These are phyloP conservation scores for Aphaenogaster rudis DNA, from an alignment of 1,140 invertebrate genomes.

Conservation along the genomic window DNA sequence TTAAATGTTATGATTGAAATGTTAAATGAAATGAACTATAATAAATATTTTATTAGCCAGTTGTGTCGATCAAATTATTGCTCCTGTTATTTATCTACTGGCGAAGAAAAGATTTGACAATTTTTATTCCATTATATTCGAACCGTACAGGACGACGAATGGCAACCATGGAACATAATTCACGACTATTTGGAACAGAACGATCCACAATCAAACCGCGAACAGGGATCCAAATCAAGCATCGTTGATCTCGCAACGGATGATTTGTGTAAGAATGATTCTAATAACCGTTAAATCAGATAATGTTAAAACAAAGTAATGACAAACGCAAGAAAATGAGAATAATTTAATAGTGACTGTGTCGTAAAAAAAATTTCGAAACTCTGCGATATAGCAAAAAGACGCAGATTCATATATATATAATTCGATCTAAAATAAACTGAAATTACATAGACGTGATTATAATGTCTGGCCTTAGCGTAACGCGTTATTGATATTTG, in stretches of 20 bases:
- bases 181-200: conserved; percentile 6
- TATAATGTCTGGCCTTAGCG: neutral
- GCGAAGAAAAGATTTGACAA: too few relatives aligned
- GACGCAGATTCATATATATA: neutral
- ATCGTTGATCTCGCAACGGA: neutral
- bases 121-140: neutral
- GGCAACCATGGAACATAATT: neutral
- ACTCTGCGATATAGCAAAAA: neutral
- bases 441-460: neutral
- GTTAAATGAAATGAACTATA: too few relatives aligned
- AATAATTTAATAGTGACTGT: neutral
- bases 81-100: too few relatives aligned
- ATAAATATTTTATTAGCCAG: too few relatives aligned
- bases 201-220: neutral
- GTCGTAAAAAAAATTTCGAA: neutral
- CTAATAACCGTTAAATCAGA: neutral
- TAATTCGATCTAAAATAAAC: neutral
- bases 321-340: neutral
- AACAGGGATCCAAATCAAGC: neutral
- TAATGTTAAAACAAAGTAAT: neutral
- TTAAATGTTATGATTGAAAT: too few relatives aligned
- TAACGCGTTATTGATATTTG: neutral
- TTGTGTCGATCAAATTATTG: too few relatives aligned
- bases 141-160: conserved; percentile 11
- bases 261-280: conserved; percentile 37